Evolutionary conservation across 2,888 invertebrate genomes (phyloP).

Genomic region (Mayetiola destructor): DNA sequence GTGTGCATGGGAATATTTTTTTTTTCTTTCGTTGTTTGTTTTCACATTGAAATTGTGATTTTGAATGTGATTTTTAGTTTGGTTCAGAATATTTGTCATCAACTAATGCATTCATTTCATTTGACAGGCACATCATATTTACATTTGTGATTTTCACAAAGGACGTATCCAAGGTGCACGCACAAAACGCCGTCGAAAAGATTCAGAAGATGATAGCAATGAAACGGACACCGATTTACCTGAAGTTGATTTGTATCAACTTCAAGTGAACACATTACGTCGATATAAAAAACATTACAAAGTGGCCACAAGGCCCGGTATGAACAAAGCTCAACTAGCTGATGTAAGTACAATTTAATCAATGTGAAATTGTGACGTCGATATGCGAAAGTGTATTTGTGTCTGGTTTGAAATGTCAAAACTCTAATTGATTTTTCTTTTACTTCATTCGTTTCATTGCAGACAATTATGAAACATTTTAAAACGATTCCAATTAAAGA

Average conservation of each 20-base stretch:
- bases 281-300: conserved; percentile 90
- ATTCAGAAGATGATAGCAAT: conserved; percentile 87
- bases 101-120: not conserved
- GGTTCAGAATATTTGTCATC: too few relatives aligned
- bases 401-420: not conserved
- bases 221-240: conserved; percentile 84
- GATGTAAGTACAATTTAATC: conserved; percentile 51
- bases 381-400: not conserved
- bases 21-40: not conserved
- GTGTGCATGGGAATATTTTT: not conserved
- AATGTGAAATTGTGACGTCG: not conserved
- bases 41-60: not conserved
- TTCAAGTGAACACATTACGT: conserved; percentile 86
- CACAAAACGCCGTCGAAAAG: conserved; percentile 77
- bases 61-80: not conserved
- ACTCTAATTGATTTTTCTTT: conserved; percentile 13
- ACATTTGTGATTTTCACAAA: conserved; percentile 95
- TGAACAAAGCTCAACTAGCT: conserved; percentile 89
- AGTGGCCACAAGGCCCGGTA: conserved; percentile 75
- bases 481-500: conserved; percentile 87
- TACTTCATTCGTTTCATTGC: conserved; percentile 36
- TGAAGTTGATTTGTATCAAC: conserved; percentile 83
- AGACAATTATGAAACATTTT: conserved; percentile 91
- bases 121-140: conserved; percentile 76
- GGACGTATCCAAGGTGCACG: conserved; percentile 91